Conservation (phyloP, 2,888 invertebrate genomes). For the Microplitis deprimator region DNA sequence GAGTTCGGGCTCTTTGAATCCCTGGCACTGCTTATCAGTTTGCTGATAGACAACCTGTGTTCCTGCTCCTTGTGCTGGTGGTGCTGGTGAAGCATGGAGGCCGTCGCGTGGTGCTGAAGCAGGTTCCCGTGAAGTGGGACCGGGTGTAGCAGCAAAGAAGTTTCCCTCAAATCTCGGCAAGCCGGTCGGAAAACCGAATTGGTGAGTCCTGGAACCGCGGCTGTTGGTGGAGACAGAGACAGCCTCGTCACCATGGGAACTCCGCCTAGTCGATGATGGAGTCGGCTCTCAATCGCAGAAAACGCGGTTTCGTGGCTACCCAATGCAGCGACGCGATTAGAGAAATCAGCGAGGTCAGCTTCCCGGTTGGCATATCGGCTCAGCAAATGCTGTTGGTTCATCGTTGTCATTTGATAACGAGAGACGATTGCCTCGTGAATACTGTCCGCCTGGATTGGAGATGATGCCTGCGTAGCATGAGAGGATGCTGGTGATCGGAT, state of each 20-base stretch:
- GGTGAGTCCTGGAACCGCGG: slow-evolving; percentile 60
- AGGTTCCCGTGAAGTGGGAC: slow-evolving; percentile 58
- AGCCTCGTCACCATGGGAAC: slow-evolving; percentile 65
- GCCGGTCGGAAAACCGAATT: slow-evolving; percentile 59
- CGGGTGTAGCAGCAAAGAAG: slow-evolving; percentile 56
- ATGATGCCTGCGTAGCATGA: slow-evolving; percentile 63
- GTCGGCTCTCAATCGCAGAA: slow-evolving; percentile 58
- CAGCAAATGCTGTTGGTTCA: slow-evolving; percentile 57
- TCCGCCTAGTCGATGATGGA: slow-evolving; percentile 62
- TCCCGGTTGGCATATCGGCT: slow-evolving; percentile 55
- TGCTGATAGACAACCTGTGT: not conserved
- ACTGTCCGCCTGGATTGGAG: slow-evolving; percentile 64
- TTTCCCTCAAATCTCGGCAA: slow-evolving; percentile 58
- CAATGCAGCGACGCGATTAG: not conserved
- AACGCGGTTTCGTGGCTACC: slow-evolving; percentile 61
- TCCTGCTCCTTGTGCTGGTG: slow-evolving; percentile 42
- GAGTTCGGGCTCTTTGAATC: not conserved
- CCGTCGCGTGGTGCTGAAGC: slow-evolving; percentile 62
- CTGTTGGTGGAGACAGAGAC: slow-evolving; percentile 71
- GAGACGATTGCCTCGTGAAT: slow-evolving; percentile 59
- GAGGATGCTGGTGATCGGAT: slow-evolving; percentile 67
- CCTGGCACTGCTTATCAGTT: not conserved
- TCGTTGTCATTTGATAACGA: slow-evolving; percentile 56
- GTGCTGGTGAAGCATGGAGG: slow-evolving; percentile 56
- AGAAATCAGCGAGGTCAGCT: slow-evolving; percentile 57